Percentiles rank a stretch among this genome's conserved stretches.
Conservation (phyloP, 2,113 vertebrate species). For the Mesoclemmys tuberculata region DNA sequence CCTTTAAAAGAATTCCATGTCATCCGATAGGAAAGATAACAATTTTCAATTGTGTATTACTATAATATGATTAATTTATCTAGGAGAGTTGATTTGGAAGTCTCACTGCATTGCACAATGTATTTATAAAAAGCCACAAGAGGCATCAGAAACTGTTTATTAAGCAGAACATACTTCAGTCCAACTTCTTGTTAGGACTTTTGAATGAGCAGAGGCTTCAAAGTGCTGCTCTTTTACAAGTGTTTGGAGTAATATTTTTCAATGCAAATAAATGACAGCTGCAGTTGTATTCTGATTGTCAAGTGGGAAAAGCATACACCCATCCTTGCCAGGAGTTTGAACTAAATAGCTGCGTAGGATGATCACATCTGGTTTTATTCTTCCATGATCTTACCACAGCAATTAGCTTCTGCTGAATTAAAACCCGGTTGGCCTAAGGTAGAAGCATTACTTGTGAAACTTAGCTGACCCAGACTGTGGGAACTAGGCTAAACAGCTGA, state of each 20-base stretch:
- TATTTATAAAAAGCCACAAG: neutral
- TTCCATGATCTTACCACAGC: neutral
- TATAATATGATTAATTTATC: neutral
- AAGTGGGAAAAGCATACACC: neutral
- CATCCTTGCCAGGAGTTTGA: neutral
- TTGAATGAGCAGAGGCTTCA: neutral
- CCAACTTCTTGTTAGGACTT: neutral
- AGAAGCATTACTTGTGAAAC: neutral
- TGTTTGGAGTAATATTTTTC: neutral
- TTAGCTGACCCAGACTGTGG: neutral
- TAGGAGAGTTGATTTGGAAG: neutral
- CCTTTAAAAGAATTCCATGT: neutral
- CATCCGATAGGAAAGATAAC: neutral
- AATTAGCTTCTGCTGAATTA: neutral
- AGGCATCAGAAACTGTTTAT: neutral
- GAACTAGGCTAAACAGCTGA: conserved; percentile 18
- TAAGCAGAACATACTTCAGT: neutral
- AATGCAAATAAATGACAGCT: neutral
- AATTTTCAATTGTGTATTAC: neutral
- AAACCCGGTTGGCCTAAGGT: neutral
- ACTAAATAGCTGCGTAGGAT: neutral
- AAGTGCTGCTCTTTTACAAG: neutral
- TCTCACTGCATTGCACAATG: neutral
- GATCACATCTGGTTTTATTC: neutral
- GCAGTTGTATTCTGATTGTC: neutral